A percentile compares a stretch with the other conserved stretches of the same genome.
Evolutionary conservation across 2,113 vertebrate genomes (phyloP).

Genomic region (Nerophis ophidion): DNA sequence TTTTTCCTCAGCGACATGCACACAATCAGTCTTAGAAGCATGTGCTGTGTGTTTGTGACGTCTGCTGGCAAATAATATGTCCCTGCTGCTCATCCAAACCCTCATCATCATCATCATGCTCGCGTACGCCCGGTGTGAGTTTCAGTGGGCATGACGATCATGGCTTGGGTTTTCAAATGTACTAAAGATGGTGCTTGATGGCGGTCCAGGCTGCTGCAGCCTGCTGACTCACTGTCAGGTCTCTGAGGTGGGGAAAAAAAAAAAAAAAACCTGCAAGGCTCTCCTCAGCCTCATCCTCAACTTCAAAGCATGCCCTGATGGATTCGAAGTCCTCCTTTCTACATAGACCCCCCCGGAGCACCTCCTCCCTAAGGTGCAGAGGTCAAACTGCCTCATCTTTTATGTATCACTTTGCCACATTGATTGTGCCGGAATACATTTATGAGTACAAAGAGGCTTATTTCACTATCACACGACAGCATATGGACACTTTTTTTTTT

Average conservation of each 20-base stretch:
- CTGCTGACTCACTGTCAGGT: conserved; percentile 53
- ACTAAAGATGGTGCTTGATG: conserved; percentile 46
- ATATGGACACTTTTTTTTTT: conserved; percentile 16
- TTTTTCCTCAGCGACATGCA: too few species aligned
- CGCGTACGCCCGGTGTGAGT: too few species aligned
- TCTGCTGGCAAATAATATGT: too few species aligned
- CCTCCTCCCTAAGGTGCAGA: conserved; percentile 27
- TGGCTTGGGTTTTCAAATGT: neutral
- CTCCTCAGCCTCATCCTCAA: conserved; percentile 43
- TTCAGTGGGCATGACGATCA: too few species aligned
- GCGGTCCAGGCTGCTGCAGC: conserved; percentile 22
- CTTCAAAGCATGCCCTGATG: conserved; percentile 56
- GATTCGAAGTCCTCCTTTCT: conserved; percentile 28
- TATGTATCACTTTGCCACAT: conserved; percentile 50
- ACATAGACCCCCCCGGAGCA: conserved; percentile 1
- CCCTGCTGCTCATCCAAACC: too few species aligned
- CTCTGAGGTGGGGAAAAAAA: conserved; percentile 29
- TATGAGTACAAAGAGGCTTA: conserved; percentile 40
- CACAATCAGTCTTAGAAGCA: too few species aligned
- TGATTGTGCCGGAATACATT: conserved; percentile 51
- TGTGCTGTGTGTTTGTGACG: too few species aligned
- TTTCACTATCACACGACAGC: conserved; percentile 42
- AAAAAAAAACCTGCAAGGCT: conserved; percentile 18
- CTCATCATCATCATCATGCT: too few species aligned
- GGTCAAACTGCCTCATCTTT: conserved; percentile 60